Evolutionary conservation across 1,140 invertebrate species (phyloP).

Genomic region (Orius insidiosus): DNA sequence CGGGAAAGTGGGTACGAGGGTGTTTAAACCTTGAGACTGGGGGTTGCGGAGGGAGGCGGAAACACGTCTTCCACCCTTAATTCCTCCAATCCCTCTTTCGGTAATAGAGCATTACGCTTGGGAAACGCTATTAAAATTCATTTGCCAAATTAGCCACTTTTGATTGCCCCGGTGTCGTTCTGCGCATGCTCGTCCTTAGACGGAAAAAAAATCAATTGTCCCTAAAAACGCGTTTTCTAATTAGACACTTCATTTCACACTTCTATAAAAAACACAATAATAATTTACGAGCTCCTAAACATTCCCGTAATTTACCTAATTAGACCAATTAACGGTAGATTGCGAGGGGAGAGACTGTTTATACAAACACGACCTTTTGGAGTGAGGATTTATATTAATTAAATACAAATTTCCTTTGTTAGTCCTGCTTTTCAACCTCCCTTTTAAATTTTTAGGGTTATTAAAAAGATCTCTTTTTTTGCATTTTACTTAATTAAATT

Average conservation of each 20-base stretch:
- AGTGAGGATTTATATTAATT: slow-evolving; percentile 14
- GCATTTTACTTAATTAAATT: slow-evolving; percentile 4
- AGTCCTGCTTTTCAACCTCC: slow-evolving; percentile 3
- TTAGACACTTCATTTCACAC: slow-evolving; percentile 8
- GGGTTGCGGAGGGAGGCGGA: no score
- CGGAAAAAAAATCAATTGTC: slow-evolving; percentile 11
- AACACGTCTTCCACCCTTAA: no score
- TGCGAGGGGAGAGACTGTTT: slow-evolving; percentile 6
- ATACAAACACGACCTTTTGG: slow-evolving; percentile 1
- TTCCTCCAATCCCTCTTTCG: no score
- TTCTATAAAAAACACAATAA: no score
- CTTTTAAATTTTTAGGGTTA: not conserved
- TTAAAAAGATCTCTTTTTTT: not conserved
- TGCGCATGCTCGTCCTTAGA: not conserved
- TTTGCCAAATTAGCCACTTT: no score
- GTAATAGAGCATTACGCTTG: no score
- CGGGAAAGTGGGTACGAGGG: no score
- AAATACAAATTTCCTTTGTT: slow-evolving; percentile 6
- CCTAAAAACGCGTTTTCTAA: slow-evolving; percentile 10
- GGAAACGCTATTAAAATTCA: no score
- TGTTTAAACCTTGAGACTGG: no score
- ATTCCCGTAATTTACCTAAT: slow-evolving; percentile 13
- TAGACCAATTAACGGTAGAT: slow-evolving; percentile 13
- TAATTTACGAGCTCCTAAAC: not conserved
- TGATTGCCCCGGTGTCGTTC: no score